Base-by-base conservation (phyloP, 2,797 vertebrate genomes). In the Chaetodon trifasciatus region DNA sequence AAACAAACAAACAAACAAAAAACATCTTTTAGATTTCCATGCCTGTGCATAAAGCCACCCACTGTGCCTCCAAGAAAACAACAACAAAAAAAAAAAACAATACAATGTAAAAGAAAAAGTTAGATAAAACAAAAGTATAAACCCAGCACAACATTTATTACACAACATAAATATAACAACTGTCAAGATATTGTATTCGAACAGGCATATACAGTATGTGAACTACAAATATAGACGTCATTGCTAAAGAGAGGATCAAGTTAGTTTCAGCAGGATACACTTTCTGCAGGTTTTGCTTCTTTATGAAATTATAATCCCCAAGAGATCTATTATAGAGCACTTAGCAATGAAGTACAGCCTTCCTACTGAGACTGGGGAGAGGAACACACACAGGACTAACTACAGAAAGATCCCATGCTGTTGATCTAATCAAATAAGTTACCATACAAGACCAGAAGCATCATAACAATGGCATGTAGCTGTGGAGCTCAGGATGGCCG, bases 81-180 rank as follows among this genome's bases (percentile, higher is more conserved):
- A 32, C 28, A 32, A 32, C 4, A 90, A 94, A 60, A 21, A 91
- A 94, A 92, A 81, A 70, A 80, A 70, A 44, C 3, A 66, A 72
- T 53, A 80, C 28, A 52, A 86, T 86, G 89, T 84, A 86, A 94
- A 88, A 89, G 49, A 64, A 83, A 84, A 90, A 78, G 70, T 90
- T 85, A 92, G 79, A 92, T 94, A 93, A 95, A 96, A 92, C 88
- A 90, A 92, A 94, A 91, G 89, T 94, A 95, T 90, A 95, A 96
- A 94, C 92, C 90, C 95, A 96, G 96, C 96, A 98, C 96, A 80
- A 97, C 96, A 97, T 96, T 97, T 95, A 97, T 96, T 95, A 97
- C 96, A 96, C 96, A 97, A 99, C 97, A 97, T 96, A 96, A 96
- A 96, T 93, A 95, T 94, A 95, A 93, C 93, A 94, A 93, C 90